Evolutionary conservation across 2,888 invertebrate species (phyloP), one percentile per base, ranked within the genome.

Genomic region (Tachina lurida): DNA sequence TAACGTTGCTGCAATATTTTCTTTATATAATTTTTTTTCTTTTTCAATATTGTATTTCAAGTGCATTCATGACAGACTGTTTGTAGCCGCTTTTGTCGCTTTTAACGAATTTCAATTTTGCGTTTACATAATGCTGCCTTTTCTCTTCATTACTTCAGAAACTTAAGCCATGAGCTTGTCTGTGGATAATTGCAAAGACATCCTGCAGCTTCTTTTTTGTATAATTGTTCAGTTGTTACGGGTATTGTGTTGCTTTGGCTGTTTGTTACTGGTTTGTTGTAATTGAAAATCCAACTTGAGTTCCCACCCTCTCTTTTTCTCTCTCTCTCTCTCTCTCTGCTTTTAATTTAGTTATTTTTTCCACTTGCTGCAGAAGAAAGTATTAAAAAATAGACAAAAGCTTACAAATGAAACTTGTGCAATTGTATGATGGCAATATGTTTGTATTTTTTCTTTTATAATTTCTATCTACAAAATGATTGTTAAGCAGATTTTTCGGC

Each of bases 271-370:
- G 65, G 79, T 73, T 68, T 80, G 76, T 73, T 87, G 90, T 91
- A 91, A 91, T 91, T 91, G 91, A 91, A 91, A 91, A 91, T 88
- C 88, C 90, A 90, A 91, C 89, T 91, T 90, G 89, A 90, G 91
- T 91, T 89, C 89, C 19, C 31, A 31, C 4, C 13, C 45, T 19
- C 43, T 31, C 17, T 88, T 90, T 89, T 89, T 89, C 19, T 88
- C 90, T 89, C 89, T 89, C 19, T 58, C 17, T 43, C 60, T 52
- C 31, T 19, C 12, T 88, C 90, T 89, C 90, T 89, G 87, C 73
- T 63, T 31, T 83, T 79, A 79, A 83, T 86, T 86, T 79, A 62
- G 22, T 63, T 39, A 67, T 49, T 17, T 54, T 74, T 43, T 63
- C 13, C 31, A 56, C 17, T 49, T 70, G 45, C 49, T 60, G 60